Percentiles rank a stretch among this genome's conserved stretches.
phyloP scores from a whole-genome alignment of 2,888 invertebrate species.

The Drosophila tanythrix region DNA sequence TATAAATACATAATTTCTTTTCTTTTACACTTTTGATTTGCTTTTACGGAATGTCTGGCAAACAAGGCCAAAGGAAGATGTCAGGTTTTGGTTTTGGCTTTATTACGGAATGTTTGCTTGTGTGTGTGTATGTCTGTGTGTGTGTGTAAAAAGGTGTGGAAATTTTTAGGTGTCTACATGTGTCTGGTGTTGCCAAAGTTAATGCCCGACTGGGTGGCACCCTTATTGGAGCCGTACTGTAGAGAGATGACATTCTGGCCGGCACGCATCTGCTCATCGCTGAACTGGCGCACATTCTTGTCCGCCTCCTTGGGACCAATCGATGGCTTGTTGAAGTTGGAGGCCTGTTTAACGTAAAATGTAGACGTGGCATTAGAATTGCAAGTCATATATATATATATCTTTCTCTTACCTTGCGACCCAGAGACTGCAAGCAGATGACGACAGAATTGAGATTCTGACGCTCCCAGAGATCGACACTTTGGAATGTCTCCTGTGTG shows the following conservation, averaged over 20 bases:
- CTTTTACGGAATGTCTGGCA: slow-evolving; percentile 43
- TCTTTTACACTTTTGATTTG: slow-evolving; percentile 20
- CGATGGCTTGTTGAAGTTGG: slow-evolving; percentile 92
- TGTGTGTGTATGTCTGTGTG: slow-evolving; percentile 12
- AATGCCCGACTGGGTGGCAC: slow-evolving; percentile 97
- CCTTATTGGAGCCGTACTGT: slow-evolving; percentile 99
- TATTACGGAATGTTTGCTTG: slow-evolving; percentile 61
- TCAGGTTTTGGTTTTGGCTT: slow-evolving; percentile 61
- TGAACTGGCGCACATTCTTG: slow-evolving; percentile 96
- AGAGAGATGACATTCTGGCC: slow-evolving; percentile 97
- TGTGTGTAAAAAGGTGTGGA: slow-evolving; percentile 22
- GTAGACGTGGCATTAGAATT: slow-evolving; percentile 46
- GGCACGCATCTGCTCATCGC: slow-evolving; percentile 96
- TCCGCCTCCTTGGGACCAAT: slow-evolving; percentile 99
- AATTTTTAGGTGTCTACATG: slow-evolving; percentile 89
- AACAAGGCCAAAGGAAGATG: slow-evolving; percentile 39
- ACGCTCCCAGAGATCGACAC: slow-evolving; percentile 98
- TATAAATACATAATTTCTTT: slow-evolving; percentile 42
- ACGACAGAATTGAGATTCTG: slow-evolving; percentile 98
- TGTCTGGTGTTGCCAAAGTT: slow-evolving; percentile 99
- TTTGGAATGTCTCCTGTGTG: slow-evolving; percentile 97
- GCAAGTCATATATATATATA: neutral
- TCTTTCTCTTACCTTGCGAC: slow-evolving; percentile 91
- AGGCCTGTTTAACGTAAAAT: slow-evolving; percentile 87
- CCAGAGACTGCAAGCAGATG: slow-evolving; percentile 96